These are phyloP conservation scores for Gymnogyps californianus DNA, from an alignment of 2,113 vertebrate species.

Conservation along the genomic window DNA sequence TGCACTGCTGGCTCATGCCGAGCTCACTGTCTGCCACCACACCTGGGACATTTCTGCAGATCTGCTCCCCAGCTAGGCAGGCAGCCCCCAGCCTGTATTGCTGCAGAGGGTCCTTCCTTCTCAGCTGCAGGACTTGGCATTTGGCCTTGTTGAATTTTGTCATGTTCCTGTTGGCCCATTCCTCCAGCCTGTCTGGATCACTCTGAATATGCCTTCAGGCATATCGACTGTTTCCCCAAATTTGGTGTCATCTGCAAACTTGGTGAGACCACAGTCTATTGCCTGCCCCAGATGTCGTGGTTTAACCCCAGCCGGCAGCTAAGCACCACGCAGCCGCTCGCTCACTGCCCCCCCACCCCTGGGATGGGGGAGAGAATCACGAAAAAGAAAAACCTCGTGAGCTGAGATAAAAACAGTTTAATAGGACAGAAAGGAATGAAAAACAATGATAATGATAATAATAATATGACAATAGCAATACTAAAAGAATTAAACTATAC, in stretches of 20 bases:
- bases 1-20: background rate
- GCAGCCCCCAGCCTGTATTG: background rate
- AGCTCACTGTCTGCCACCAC: accelerated
- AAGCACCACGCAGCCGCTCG: no score
- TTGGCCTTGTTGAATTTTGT: background rate
- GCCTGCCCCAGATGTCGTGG: no score
- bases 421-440: no score
- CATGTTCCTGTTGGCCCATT: background rate
- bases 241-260: background rate
- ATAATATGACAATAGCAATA: no score
- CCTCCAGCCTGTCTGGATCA: background rate
- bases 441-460: no score
- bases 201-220: background rate
- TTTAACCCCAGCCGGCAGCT: no score
- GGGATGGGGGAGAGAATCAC: no score
- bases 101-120: background rate
- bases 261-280: background rate
- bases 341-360: no score
- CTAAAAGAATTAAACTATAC: no score
- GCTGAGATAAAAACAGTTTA: no score
- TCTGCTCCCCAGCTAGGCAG: background rate
- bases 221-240: background rate
- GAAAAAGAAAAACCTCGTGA: no score
- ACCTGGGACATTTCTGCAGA: background rate
- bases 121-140: background rate